Evolutionary conservation across 2,797 vertebrate genomes (phyloP).

Genomic region (Acrossocheilus wenchowensis): DNA sequence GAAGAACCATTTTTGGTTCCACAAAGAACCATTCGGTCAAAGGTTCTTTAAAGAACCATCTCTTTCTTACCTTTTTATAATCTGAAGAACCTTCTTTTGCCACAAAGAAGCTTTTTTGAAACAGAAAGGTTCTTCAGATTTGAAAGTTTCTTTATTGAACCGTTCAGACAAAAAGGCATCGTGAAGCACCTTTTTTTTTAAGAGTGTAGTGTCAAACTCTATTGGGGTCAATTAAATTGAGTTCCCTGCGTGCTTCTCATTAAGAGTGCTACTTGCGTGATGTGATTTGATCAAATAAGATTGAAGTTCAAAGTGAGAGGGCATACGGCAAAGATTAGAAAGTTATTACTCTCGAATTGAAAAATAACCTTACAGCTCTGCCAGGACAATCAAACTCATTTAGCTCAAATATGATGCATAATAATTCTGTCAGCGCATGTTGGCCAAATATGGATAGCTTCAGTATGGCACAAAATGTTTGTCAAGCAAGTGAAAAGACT

Average conservation of each 20-base stretch:
- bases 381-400: slow-evolving; percentile 5
- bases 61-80: too few species aligned
- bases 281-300: not conserved
- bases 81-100: too few species aligned
- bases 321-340: not conserved
- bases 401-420: not conserved
- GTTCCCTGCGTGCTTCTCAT: not conserved
- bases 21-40: too few species aligned
- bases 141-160: too few species aligned
- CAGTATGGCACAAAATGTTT: not conserved
- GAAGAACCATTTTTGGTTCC: too few species aligned
- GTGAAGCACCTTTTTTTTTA: too few species aligned
- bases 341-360: not conserved
- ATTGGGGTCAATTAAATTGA: not conserved
- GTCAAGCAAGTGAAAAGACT: slow-evolving; percentile 27
- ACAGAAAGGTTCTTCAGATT: too few species aligned
- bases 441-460: not conserved
- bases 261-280: not conserved
- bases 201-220: not conserved
- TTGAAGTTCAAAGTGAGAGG: not conserved
- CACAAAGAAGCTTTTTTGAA: too few species aligned
- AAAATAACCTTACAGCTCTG: not conserved
- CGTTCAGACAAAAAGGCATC: too few species aligned
- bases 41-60: too few species aligned
- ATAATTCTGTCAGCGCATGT: not conserved